Conservation (phyloP, 2,113 vertebrate species). For the Hippocampus zosterae region DNA sequence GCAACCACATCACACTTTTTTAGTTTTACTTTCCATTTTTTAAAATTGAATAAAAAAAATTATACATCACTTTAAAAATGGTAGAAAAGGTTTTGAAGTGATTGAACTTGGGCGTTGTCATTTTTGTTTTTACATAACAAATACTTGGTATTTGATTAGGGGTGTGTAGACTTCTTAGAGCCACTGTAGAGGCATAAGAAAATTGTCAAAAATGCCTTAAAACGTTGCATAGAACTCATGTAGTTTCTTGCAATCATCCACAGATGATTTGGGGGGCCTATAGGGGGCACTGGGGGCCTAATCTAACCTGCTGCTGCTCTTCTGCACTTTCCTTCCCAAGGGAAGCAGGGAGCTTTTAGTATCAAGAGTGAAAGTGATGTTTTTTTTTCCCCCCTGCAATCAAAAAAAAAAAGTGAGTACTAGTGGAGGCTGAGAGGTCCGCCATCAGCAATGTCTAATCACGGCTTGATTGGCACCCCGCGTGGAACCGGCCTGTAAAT, state of each 20-base stretch:
- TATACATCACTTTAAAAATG: no score
- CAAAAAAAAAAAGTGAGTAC: constrained; percentile 23
- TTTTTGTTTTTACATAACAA: no score
- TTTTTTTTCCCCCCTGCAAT: constrained; percentile 26
- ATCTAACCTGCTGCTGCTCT: constrained; percentile 43
- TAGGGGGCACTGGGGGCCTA: constrained; percentile 74
- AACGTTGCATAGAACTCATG: no score
- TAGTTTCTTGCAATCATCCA: neutral
- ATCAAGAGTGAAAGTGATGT: neutral
- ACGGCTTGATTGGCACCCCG: constrained; percentile 67
- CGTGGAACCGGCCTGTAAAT: constrained; percentile 54
- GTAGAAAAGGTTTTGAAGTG: no score
- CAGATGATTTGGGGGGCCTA: constrained; percentile 66
- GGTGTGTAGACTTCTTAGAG: neutral
- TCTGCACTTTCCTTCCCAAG: constrained; percentile 16
- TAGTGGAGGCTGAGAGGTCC: neutral
- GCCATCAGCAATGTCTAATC: constrained; percentile 56
- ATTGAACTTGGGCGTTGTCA: no score
- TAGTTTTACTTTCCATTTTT: no score
- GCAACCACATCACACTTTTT: no score
- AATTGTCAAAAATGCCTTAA: neutral
- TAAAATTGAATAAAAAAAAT: no score
- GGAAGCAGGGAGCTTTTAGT: no score
- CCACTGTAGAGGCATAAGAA: no score
- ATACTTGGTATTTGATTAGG: no score